phyloP scores from a whole-genome alignment of 2,797 vertebrate genomes.

The Spinus pinus region DNA sequence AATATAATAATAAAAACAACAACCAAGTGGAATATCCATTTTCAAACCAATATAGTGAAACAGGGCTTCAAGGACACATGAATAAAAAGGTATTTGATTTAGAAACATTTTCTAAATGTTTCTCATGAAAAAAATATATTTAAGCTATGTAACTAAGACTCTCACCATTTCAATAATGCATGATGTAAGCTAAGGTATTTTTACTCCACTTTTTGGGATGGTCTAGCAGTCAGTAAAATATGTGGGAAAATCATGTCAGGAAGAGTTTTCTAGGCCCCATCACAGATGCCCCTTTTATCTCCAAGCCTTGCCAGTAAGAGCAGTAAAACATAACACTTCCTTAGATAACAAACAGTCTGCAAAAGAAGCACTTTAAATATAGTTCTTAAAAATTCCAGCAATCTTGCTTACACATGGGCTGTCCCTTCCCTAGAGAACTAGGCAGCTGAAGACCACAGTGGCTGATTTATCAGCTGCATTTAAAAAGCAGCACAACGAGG shows the following conservation, averaged over 20 bases:
- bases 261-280: slow-evolving; percentile 59
- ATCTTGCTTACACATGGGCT: slow-evolving; percentile 70
- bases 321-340: slow-evolving; percentile 80
- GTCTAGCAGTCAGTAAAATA: slow-evolving; percentile 76
- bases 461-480: slow-evolving; percentile 89
- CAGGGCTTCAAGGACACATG: neutral
- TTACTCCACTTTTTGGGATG: slow-evolving; percentile 30
- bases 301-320: slow-evolving; percentile 76
- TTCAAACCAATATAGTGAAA: neutral
- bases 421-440: slow-evolving; percentile 79
- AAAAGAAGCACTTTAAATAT: slow-evolving; percentile 66
- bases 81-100: neutral
- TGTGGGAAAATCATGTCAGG: slow-evolving; percentile 82
- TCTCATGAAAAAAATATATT: slow-evolving; percentile 32
- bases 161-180: neutral
- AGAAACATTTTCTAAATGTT: neutral
- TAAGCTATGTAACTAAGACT: slow-evolving; percentile 31
- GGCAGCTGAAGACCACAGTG: slow-evolving; percentile 74
- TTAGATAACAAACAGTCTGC: slow-evolving; percentile 73
- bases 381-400: slow-evolving; percentile 78
- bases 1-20: neutral
- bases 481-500: slow-evolving; percentile 78
- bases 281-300: slow-evolving; percentile 79
- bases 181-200: neutral
- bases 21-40: neutral